A percentile compares a stretch with the other conserved stretches of the same genome.
phyloP scores from a whole-genome alignment of 2,888 invertebrate genomes.

The Nudaria mundana region DNA sequence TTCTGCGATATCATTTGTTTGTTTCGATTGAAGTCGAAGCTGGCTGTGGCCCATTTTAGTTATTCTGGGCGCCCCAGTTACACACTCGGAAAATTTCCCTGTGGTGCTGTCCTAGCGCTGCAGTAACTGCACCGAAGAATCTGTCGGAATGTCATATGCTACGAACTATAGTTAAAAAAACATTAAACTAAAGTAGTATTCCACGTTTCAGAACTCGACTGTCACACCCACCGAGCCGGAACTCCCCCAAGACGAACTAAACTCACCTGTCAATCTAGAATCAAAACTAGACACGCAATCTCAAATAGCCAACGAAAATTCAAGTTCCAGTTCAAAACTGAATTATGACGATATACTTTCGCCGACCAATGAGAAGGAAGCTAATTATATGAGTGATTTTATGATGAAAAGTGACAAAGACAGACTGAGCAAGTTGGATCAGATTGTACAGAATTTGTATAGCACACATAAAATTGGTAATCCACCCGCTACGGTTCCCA shows the following conservation, averaged over 20 bases:
- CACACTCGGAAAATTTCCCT: too few relatives aligned
- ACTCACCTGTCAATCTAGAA: conserved; percentile 51
- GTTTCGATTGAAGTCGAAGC: too few relatives aligned
- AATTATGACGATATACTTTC: conserved; percentile 45
- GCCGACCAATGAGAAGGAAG: conserved; percentile 41
- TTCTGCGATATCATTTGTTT: too few relatives aligned
- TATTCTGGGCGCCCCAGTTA: too few relatives aligned
- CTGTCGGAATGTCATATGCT: too few relatives aligned
- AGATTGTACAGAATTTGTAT: conserved; percentile 72
- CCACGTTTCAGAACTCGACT: conserved; percentile 58
- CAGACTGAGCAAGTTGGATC: conserved; percentile 69
- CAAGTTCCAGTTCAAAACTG: conserved; percentile 42
- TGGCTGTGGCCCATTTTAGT: too few relatives aligned
- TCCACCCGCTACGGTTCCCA: conserved; percentile 44
- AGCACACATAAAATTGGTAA: conserved; percentile 68
- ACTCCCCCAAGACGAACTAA: conserved; percentile 32
- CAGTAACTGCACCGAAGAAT: too few relatives aligned
- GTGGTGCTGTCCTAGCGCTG: too few relatives aligned
- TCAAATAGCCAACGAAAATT: conserved; percentile 43
- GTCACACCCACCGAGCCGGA: conserved; percentile 55
- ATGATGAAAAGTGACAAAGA: conserved; percentile 55
- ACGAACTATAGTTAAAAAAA: too few relatives aligned
- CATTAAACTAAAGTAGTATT: too few relatives aligned
- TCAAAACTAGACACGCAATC: conserved; percentile 41
- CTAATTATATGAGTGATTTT: conserved; percentile 33